Conservation (phyloP, 1,140 invertebrate genomes). For the Caenorhabditis briggsae region DNA sequence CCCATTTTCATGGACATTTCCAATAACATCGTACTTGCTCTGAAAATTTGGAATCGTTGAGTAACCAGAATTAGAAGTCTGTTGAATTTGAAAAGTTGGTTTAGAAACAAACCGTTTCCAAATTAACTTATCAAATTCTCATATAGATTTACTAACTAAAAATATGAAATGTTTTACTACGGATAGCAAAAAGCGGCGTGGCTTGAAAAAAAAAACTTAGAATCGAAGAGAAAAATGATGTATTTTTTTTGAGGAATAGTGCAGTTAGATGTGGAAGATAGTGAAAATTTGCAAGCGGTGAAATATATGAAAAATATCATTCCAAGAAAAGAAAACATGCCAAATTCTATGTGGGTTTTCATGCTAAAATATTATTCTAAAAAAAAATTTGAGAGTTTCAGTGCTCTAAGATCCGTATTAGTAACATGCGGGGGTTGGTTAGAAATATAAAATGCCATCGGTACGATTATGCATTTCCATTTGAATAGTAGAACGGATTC, state of each 20-base stretch:
- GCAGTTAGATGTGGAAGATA: slow-evolving; percentile 15
- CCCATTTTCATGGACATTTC: slow-evolving; percentile 78
- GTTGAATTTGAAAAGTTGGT: not conserved
- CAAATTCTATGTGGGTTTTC: not conserved
- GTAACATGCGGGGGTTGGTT: not conserved
- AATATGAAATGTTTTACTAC: slow-evolving; percentile 28
- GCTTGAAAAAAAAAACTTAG: not conserved
- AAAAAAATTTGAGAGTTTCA: not conserved
- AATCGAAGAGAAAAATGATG: not conserved
- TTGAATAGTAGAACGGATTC: not conserved
- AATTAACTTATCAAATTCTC: not conserved
- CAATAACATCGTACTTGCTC: slow-evolving; percentile 76
- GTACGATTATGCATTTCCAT: slow-evolving; percentile 23
- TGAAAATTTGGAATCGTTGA: slow-evolving; percentile 57
- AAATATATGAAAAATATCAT: not conserved
- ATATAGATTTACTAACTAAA: not conserved
- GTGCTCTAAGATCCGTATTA: not conserved
- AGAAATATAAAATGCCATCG: slow-evolving; percentile 4
- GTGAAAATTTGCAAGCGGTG: slow-evolving; percentile 15
- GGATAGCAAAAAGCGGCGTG: slow-evolving; percentile 48
- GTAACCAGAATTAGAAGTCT: not conserved
- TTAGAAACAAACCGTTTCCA: not conserved
- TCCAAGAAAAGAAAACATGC: slow-evolving; percentile 24
- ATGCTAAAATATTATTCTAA: slow-evolving; percentile 11
- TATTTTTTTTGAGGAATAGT: not conserved